Base-by-base conservation (phyloP, 2,797 vertebrate species). In the Protosalanx chinensis region DNA sequence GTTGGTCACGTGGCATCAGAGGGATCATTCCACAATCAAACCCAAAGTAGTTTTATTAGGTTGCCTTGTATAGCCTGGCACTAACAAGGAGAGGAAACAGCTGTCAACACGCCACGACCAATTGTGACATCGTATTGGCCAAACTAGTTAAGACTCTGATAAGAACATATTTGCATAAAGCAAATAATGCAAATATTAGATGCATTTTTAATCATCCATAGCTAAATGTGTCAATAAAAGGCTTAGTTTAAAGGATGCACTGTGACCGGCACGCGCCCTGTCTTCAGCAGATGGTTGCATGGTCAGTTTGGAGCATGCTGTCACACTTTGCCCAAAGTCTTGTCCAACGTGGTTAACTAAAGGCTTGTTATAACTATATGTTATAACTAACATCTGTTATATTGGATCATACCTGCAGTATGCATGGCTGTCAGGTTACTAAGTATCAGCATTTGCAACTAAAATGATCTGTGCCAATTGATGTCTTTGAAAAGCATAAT, bases 21-120 rank as follows among this genome's bases (percentile, higher is more conserved):
- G n/a, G n/a, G 51, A 16, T 56, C 5, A 56, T 56, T 56, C 51
- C 51, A 56, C 15, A n/a, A 3, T 56, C 18, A 56, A 56, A 18
- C 6, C 18, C 51, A 56, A 56, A 16, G 18, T 56, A 56, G 12
- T 46, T 46, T 46, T 13, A 41, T 1, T 0, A 46, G 41, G 8
- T 12, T 46, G 10, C 41, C 41, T 46, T 46, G 13, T 46, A 46
- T 12, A 46, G 41, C 8, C 10, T 46, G 7, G 41, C 41, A 46
- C 41, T 46, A 46, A 41, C 12, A 46, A 46, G 41, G 65, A 30
- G 27, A 53, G 29, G 49, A 27, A 67, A 67, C 65, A 67, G 65
- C 46, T 67, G 65, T 29, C 49, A 32, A 53, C 18, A 13, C 12
- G 58, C 10, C 58, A 60, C 8, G 58, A 6, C 41, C 27, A 18